Evolutionary conservation across 2,797 vertebrate genomes (phyloP), one percentile per base, ranked within the genome.

Genomic region (Sarcoramphus papa): DNA sequence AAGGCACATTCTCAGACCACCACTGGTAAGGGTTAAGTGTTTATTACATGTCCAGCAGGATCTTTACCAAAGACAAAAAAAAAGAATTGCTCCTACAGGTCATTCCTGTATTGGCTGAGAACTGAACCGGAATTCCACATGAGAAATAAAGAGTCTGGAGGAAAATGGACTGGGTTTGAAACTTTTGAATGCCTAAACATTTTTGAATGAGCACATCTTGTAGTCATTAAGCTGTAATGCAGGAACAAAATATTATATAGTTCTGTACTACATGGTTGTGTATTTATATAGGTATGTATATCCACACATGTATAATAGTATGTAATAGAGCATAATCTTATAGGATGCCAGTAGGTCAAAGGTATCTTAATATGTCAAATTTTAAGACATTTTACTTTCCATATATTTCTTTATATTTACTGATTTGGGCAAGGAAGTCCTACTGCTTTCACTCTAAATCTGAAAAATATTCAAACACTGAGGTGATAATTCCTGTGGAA

Each of bases 21-120:
- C 53, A 51, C 43, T 93, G 89, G 65, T 69, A 90, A 91, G 59
- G 72, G 14, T 94, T 92, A 88, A 78, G 33, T 92, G 63, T 78
- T 91, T 95, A 43, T 78, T 91, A 48, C 20, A 85, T 50, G 37
- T 68, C 81, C 65, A 37, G 78, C 70, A 85, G 35, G 43, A 40
- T 64, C 91, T 94, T 96, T 95, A 85, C 33, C 24, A 84, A 97
- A 96, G 78, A 94, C 19, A 96, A 95, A 91, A 76, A 76, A 85
- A 85, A 92, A 57, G 33, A 90, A 60, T 96, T 96, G 60, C 93
- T 95, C 56, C 70, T 31, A 47, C 31, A 47, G 65, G 56, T 95
- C 37, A 50, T 92, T 91, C 43, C 70, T 73, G 22, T 89, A 93
- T 96, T 86, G 56, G 33, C 53, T 90, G 33, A 91, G 91, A 95